phyloP scores from a whole-genome alignment of 2,797 vertebrate species.

The Platyrinchus mystaceus region DNA sequence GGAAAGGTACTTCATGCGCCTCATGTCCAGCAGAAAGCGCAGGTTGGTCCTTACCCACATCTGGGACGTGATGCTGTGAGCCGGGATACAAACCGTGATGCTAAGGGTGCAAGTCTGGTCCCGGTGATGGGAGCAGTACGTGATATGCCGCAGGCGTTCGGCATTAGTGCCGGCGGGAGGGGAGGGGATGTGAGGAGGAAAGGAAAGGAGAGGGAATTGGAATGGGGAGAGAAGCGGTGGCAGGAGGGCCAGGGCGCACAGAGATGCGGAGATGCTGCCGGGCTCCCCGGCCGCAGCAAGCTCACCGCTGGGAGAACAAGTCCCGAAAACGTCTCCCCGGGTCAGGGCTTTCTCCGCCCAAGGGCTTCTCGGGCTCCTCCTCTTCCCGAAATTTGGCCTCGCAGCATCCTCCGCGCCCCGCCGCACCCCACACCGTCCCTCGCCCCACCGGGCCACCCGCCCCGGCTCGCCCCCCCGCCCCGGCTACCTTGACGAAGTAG shows the following conservation, averaged over 20 bases:
- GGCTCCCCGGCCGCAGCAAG: too few species aligned
- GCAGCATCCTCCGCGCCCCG: not conserved
- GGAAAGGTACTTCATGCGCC: rapidly evolving
- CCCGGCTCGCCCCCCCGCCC: not conserved
- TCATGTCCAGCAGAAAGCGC: not conserved
- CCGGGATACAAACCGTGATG: not conserved
- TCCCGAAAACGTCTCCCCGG: not conserved
- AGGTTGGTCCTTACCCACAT: not conserved
- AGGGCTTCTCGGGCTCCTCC: not conserved
- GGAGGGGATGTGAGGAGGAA: not conserved
- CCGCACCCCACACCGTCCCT: not conserved
- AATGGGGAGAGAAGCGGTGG: not conserved
- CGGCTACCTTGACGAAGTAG: slow-evolving; percentile 91
- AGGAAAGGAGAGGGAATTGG: not conserved
- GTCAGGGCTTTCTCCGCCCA: not conserved
- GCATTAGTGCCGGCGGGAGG: not conserved
- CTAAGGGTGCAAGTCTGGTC: not conserved
- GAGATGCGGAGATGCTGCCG: too few species aligned
- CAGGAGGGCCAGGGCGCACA: too few species aligned
- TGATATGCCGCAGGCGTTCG: not conserved
- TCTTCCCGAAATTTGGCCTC: not conserved
- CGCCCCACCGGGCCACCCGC: too few species aligned
- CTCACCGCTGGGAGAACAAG: not conserved
- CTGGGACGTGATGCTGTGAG: not conserved
- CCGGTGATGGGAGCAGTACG: not conserved